A percentile compares a stretch with the other conserved stretches of the same genome.
Evolutionary conservation across 2,113 vertebrate species (phyloP).

Genomic region (Mastomys natalensis): DNA sequence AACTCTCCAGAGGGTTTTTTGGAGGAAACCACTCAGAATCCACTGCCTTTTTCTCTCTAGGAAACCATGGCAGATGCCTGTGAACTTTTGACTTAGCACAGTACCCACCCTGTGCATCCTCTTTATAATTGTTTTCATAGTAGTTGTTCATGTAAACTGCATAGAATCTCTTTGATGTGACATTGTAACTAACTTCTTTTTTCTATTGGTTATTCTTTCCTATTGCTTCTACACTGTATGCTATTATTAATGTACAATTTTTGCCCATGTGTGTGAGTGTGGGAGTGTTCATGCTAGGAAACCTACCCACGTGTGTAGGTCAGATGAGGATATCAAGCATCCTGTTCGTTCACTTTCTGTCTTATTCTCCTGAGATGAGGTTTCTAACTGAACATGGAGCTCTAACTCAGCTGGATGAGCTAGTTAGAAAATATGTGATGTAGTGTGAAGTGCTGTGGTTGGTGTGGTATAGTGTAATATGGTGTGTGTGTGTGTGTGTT

Average conservation of each 20-base stretch:
- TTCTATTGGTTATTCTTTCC: neutral
- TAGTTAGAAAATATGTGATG: neutral
- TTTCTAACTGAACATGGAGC: neutral
- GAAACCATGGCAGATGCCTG: neutral
- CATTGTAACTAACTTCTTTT: neutral
- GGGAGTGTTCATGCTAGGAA: neutral
- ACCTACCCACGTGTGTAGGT: neutral
- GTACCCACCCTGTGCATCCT: too few species aligned
- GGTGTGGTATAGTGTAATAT: neutral
- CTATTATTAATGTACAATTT: neutral
- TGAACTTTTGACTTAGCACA: too few species aligned
- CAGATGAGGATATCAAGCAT: neutral
- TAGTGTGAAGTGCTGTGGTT: neutral
- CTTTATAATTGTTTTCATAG: too few species aligned
- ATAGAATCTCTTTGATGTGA: neutral
- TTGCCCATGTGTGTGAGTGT: too few species aligned
- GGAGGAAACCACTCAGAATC: neutral
- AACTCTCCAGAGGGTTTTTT: neutral
- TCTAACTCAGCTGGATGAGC: neutral
- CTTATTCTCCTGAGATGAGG: neutral
- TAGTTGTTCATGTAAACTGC: too few species aligned
- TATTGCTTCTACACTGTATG: neutral
- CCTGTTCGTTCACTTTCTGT: neutral
- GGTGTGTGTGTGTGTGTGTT: neutral
- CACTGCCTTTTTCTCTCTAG: neutral